A percentile compares a stretch with the other conserved stretches of the same genome.
These are phyloP conservation scores for Siniperca knerii DNA, from an alignment of 2,113 vertebrate genomes.

Conservation along the genomic window DNA sequence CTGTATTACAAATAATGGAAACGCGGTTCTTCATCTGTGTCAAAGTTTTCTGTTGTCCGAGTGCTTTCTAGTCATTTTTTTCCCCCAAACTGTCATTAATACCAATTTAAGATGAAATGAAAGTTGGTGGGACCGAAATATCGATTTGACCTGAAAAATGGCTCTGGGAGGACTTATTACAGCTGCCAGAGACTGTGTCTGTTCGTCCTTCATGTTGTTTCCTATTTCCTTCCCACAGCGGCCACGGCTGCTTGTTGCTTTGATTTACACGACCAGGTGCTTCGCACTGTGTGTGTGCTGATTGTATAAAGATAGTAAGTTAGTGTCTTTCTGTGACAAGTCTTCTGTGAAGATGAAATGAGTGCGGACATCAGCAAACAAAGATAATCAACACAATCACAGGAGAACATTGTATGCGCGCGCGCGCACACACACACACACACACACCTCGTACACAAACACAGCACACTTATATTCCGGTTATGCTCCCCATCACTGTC, in stretches of 20 bases:
- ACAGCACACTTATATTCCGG: slow-evolving; percentile 1
- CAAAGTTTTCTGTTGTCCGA: background rate
- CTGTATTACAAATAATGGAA: background rate
- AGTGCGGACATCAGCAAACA: slow-evolving; percentile 6
- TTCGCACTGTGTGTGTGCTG: background rate
- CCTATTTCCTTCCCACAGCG: slow-evolving; percentile 14
- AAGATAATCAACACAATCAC: slow-evolving; percentile 44
- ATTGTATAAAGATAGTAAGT: slow-evolving; percentile 4
- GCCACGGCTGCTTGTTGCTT: slow-evolving; percentile 12
- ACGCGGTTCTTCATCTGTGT: background rate
- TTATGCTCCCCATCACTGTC: slow-evolving; percentile 1
- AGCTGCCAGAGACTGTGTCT: slow-evolving; percentile 31
- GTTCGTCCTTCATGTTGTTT: slow-evolving; percentile 50
- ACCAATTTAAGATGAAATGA: slow-evolving; percentile 21
- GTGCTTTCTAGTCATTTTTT: background rate
- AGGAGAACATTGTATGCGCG: background rate
- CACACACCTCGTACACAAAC: background rate
- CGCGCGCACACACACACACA: background rate
- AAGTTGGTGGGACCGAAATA: slow-evolving; percentile 1
- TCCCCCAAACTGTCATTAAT: slow-evolving; percentile 37
- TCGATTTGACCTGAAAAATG: slow-evolving; percentile 35
- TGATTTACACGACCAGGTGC: slow-evolving; percentile 38
- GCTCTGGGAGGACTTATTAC: slow-evolving; percentile 44
- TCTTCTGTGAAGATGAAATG: slow-evolving; percentile 60
- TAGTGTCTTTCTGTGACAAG: slow-evolving; percentile 49